Evolutionary conservation across 1,140 invertebrate species (phyloP), one percentile per base, ranked within the genome.

Genomic region (Muscidifurax raptorellus): DNA sequence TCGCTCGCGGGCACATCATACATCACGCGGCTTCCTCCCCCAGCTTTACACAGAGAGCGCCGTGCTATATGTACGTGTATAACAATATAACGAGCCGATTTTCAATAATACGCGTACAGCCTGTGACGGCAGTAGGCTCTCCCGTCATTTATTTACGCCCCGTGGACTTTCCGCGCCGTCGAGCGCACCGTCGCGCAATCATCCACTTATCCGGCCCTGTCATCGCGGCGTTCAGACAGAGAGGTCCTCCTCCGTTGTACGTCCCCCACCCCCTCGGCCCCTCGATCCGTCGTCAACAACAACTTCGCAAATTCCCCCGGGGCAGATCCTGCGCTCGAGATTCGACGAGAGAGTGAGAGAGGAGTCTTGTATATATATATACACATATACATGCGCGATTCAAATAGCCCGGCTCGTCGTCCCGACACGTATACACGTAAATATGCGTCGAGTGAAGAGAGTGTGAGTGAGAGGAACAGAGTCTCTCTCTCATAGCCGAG

Each of bases 151-250:
- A 78, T 64, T 64, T 64, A 78, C 47, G 76, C 47, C 28, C 47
- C 44, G 47, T 59, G 52, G 76, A 78, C 28, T 78, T 78, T 78
- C 47, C 76, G 76, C 76, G 27, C 76, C 18, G 47, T 64, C 47
- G 47, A 64, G 74, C 74, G 74, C 40, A 52, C 74, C 44, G 18
- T 27, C 74, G 36, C 32, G 47, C 76, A 78, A 78, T 64, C 27
- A 64, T 59, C 40, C 74, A 76, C 74, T 76, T 76, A 76, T 76
- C 76, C 47, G 47, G 28, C 13, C 72, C 74, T 76, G 74, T 76
- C 74, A 76, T 76, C 74, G 40, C 44, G 22, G 71, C 66, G 66
- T 22, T 52, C 47, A 52, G 18, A 52, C 13, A 47, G 44, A 52
- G 47, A 22, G 52, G 52, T 18, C 18, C 52, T 59, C 52, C 52